Conservation (phyloP, 2,797 vertebrate species). For the Artibeus jamaicensis region DNA sequence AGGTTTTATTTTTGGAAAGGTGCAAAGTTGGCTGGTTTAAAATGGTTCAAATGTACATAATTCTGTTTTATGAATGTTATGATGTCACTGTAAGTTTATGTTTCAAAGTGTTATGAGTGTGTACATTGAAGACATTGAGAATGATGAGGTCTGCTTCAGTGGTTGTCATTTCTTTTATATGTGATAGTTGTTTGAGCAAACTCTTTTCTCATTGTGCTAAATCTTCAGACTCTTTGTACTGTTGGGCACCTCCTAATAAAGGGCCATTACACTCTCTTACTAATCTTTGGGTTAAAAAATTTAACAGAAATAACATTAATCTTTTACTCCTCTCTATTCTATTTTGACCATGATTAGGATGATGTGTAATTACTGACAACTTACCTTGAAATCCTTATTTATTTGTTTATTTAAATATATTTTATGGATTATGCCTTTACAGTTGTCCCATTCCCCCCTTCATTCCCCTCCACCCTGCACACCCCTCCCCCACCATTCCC, state of each 20-base stretch:
- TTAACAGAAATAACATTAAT: background rate
- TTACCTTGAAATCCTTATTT: slow-evolving; percentile 22
- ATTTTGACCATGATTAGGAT: slow-evolving; percentile 7
- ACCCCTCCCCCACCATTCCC: no score
- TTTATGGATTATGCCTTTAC: no score
- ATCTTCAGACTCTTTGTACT: slow-evolving; percentile 40
- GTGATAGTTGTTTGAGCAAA: background rate
- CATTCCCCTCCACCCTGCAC: no score
- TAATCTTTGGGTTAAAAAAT: slow-evolving; percentile 30
- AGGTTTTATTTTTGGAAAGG: slow-evolving; percentile 48
- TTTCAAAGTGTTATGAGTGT: background rate
- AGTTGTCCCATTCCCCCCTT: no score
- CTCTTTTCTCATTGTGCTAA: slow-evolving; percentile 23
- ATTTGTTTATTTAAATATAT: no score
- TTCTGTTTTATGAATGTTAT: background rate
- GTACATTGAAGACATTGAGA: background rate
- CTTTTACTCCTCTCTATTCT: background rate
- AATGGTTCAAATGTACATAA: background rate
- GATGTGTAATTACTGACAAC: background rate
- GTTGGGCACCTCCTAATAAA: slow-evolving; percentile 50
- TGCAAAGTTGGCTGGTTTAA: background rate
- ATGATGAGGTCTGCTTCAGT: background rate
- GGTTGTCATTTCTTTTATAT: background rate
- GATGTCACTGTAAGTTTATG: background rate
- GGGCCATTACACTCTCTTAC: background rate